A percentile compares a stretch with the other conserved stretches of the same genome.
These are phyloP conservation scores for Sebastes variabilis DNA, from an alignment of 2,797 vertebrate species.

Conservation along the genomic window DNA sequence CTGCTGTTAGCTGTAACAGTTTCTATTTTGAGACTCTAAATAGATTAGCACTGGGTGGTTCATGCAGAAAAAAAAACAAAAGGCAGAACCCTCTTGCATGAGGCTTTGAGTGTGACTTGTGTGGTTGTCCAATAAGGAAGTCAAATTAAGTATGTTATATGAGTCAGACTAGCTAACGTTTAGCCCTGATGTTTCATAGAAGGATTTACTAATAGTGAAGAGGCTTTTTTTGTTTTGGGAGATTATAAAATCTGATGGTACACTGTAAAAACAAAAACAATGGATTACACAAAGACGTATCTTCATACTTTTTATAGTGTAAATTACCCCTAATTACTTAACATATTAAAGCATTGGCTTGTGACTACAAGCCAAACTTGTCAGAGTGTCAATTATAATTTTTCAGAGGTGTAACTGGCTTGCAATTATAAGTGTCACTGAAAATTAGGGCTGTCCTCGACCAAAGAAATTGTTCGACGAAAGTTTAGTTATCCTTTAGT, in stretches of 20 bases:
- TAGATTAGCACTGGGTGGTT: neutral
- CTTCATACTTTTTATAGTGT: neutral
- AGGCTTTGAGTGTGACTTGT: slow-evolving; percentile 7
- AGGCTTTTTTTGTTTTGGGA: neutral
- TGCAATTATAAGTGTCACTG: neutral
- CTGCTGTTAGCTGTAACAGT: neutral
- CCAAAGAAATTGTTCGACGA: too few relatives aligned
- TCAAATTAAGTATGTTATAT: neutral
- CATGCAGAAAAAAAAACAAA: neutral
- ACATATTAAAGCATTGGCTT: too few relatives aligned
- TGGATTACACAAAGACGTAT: neutral
- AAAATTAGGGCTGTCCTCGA: neutral
- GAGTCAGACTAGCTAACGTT: neutral
- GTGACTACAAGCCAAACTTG: neutral
- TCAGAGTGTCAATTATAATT: neutral
- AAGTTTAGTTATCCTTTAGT: too few relatives aligned
- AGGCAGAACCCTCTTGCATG: neutral
- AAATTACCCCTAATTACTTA: neutral
- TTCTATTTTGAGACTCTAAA: slow-evolving; percentile 2
- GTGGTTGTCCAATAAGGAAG: neutral
- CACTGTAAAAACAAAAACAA: neutral
- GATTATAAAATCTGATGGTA: neutral
- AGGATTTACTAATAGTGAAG: neutral
- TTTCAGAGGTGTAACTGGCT: neutral
- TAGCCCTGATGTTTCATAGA: neutral